phyloP scores from a whole-genome alignment of 2,113 vertebrate species.

The Tylochromis polylepis region DNA sequence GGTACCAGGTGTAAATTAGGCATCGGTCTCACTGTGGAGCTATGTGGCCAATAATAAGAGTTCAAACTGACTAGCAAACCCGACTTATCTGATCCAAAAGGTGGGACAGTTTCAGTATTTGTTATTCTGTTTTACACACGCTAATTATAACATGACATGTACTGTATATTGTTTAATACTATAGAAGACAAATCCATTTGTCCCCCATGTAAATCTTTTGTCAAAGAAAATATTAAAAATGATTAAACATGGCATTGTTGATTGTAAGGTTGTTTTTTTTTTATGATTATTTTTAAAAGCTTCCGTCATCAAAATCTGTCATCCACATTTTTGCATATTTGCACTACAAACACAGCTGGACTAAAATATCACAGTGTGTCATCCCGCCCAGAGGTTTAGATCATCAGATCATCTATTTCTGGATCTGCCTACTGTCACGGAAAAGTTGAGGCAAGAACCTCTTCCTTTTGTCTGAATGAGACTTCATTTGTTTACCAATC shows the following conservation, averaged over 20 bases:
- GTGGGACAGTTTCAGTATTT: slow-evolving; percentile 33
- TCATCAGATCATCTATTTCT: slow-evolving; percentile 28
- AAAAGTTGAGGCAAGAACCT: slow-evolving; percentile 3
- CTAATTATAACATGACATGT: slow-evolving; percentile 59
- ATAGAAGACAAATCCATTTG: slow-evolving; percentile 40
- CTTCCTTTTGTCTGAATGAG: not conserved
- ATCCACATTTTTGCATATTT: not conserved
- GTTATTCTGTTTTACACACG: slow-evolving; percentile 49
- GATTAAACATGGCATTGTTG: slow-evolving; percentile 65
- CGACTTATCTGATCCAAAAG: slow-evolving; percentile 17
- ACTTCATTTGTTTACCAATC: not conserved
- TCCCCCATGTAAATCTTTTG: slow-evolving; percentile 62
- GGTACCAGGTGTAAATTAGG: not conserved
- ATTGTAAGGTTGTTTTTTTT: not conserved
- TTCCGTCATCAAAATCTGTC: not conserved
- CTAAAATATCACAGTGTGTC: not conserved
- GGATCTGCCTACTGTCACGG: not conserved
- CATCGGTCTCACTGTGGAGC: not conserved
- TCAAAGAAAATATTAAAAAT: slow-evolving; percentile 64
- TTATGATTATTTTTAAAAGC: not conserved
- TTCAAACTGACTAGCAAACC: slow-evolving; percentile 27
- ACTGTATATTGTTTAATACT: slow-evolving; percentile 63
- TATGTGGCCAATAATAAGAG: not conserved
- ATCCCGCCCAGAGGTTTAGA: not conserved
- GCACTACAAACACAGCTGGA: not conserved